Base-by-base conservation (phyloP, 2,113 vertebrate genomes). In the Phrynosoma platyrhinos region DNA sequence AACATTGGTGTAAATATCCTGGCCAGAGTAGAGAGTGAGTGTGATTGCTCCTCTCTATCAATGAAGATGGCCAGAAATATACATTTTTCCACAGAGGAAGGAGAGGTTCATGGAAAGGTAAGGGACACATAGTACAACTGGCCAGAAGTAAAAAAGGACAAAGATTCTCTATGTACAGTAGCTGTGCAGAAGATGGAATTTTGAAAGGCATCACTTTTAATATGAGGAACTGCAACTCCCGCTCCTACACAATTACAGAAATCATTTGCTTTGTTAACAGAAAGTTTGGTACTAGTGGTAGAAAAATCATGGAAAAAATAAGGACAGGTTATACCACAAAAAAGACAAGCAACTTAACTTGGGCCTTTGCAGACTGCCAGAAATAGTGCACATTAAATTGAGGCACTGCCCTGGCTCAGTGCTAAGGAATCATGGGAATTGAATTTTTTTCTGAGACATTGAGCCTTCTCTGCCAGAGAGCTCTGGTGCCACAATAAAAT, bases 71-170 rank as follows among this genome's bases (percentile, higher is more conserved):
- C 52, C 42, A 8, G 5, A 62, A 23, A n/a, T n/a, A 77, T 58
- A 36, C n/a, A 23, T 4, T 3, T 76, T 42, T 80, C 0, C 0
- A 13, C 9, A 79, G 9, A 83, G 0, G 14, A 89, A 40, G 58
- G 14, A 62, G 40, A 36, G 9, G 42, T 0, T 0, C 0, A 9
- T 8, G 30, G 18, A 64, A 23, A 3, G 62, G 55, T 25, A 25
- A 7, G 83, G 4, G 47, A 62, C 23, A 75, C 55, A 55, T 5
- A 55, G 30, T 84, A 27, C 5, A 47, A 47, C 5, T 47, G 47
- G 2, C 5, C 47, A 47, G 2, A 47, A 7, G 47, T 47, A 47
- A 47, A 47, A 4, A 4, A 47, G 47, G 25, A 27, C 53, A 84
- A 84, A 69, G 25, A 27, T 21, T 2, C 9, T n/a, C 8, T 23